These are phyloP conservation scores for Drosophila lacteicornis DNA, from an alignment of 1,140 invertebrate genomes.

Conservation along the genomic window DNA sequence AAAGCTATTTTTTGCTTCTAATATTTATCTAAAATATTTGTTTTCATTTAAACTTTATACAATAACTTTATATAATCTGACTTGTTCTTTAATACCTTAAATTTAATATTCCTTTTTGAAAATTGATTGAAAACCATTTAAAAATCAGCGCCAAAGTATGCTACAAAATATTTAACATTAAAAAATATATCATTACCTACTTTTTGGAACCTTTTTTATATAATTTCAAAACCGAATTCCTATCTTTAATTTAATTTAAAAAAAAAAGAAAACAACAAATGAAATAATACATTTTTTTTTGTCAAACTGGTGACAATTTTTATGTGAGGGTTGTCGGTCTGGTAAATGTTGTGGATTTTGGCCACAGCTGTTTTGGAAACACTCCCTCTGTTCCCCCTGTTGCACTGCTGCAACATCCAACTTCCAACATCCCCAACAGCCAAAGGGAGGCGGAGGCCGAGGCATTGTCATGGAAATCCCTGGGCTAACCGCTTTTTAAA, in stretches of 20 bases:
- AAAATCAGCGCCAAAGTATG: not conserved
- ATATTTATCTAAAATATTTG: no score
- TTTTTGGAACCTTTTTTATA: not conserved
- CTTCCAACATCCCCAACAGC: no score
- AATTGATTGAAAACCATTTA: not conserved
- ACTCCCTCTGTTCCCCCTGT: not conserved
- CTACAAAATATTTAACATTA: not conserved
- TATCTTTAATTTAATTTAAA: no score
- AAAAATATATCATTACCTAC: not conserved
- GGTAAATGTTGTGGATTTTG: conserved; percentile 38
- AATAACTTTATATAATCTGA: no score
- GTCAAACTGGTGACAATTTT: conserved; percentile 50
- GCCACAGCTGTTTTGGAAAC: conserved; percentile 37
- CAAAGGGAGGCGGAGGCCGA: not conserved
- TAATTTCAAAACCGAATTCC: not conserved
- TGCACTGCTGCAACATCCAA: conserved; percentile 1
- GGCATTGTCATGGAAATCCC: conserved; percentile 54
- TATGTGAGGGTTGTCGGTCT: conserved; percentile 15
- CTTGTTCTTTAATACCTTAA: no score
- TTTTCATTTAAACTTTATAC: no score
- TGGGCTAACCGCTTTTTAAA: conserved; percentile 58
- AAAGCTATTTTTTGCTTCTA: no score
- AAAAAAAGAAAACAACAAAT: no score
- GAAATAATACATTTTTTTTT: not conserved
- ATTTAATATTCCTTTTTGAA: no score